phyloP scores from a whole-genome alignment of 2,888 invertebrate species.

The Sphaerophoria taeniata region DNA sequence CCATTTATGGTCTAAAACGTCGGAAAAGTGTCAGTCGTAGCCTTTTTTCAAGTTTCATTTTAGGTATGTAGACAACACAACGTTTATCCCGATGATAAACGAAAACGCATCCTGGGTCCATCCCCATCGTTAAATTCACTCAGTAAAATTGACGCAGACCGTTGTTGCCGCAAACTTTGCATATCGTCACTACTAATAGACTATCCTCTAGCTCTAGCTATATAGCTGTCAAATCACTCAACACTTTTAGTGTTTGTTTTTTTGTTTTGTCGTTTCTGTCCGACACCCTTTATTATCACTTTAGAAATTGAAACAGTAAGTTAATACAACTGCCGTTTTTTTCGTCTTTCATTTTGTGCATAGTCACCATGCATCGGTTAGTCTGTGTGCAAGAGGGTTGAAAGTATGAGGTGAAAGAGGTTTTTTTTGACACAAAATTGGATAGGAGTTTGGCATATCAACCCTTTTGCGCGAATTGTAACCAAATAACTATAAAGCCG shows the following conservation, averaged over 20 bases:
- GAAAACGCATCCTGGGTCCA: conserved; percentile 16
- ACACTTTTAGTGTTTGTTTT: conserved; percentile 41
- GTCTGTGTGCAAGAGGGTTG: neutral
- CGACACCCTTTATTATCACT: conserved; percentile 45
- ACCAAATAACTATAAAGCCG: conserved; percentile 24
- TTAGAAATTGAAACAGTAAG: conserved; percentile 51
- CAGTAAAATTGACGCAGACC: conserved; percentile 40
- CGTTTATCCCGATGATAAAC: conserved; percentile 30
- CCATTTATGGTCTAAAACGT: neutral
- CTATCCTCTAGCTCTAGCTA: conserved; percentile 6
- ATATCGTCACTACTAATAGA: neutral
- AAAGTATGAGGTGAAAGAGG: neutral
- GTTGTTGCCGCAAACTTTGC: neutral
- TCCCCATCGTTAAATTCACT: conserved; percentile 46
- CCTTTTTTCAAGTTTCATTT: conserved; percentile 21
- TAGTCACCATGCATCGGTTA: conserved; percentile 40
- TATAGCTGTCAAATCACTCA: conserved; percentile 64
- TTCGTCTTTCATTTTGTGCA: neutral
- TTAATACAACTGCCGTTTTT: conserved; percentile 22
- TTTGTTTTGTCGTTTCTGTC: conserved; percentile 24
- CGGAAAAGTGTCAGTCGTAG: conserved; percentile 56
- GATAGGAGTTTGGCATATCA: conserved; percentile 42
- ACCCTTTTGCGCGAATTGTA: conserved; percentile 48
- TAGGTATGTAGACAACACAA: conserved; percentile 44
- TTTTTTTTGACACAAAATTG: conserved; percentile 26